Evolutionary conservation across 1,140 invertebrate genomes (phyloP), one percentile per base, ranked within the genome.

Genomic region (Prorops nasuta): DNA sequence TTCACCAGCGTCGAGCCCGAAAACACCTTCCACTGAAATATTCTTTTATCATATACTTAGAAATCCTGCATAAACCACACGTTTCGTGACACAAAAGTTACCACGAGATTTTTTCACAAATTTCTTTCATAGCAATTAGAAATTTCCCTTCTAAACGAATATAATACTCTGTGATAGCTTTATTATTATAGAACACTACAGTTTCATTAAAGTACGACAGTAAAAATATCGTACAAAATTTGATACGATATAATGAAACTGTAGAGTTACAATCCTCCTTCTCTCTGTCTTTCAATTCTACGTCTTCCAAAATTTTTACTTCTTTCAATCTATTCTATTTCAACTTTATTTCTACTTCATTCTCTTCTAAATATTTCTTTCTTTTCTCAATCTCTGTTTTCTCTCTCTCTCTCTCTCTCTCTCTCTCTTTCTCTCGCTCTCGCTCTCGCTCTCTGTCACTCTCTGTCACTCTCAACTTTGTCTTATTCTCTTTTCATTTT

Each of bases 81-180:
- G n/a, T n/a, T n/a, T n/a, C n/a, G n/a, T n/a, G n/a, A n/a, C n/a
- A n/a, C n/a, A n/a, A n/a, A n/a, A n/a, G n/a, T n/a, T 36, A 40
- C 34, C 32, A 22, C 53, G 48, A 50, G 42, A 40, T 48, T 50
- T 15, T 44, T 41, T 38, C 18, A n/a, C n/a, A n/a, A n/a, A n/a
- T n/a, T n/a, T n/a, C n/a, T n/a, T n/a, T n/a, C n/a, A n/a, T n/a
- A n/a, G n/a, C n/a, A n/a, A n/a, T n/a, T n/a, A n/a, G n/a, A n/a
- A n/a, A n/a, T n/a, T n/a, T n/a, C n/a, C 39, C 47, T 42, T 42
- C 38, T 32, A 19, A 24, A 40, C 44, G 34, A 39, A 16, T 22
- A 21, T 48, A 51, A 36, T 42, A 14, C 44, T 51, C 56, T 66
- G 61, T 66, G 64, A 69, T 69, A 66, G 61, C 52, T 56, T 48